Base-by-base conservation (phyloP, 2,113 vertebrate species). In the Ictalurus punctatus region DNA sequence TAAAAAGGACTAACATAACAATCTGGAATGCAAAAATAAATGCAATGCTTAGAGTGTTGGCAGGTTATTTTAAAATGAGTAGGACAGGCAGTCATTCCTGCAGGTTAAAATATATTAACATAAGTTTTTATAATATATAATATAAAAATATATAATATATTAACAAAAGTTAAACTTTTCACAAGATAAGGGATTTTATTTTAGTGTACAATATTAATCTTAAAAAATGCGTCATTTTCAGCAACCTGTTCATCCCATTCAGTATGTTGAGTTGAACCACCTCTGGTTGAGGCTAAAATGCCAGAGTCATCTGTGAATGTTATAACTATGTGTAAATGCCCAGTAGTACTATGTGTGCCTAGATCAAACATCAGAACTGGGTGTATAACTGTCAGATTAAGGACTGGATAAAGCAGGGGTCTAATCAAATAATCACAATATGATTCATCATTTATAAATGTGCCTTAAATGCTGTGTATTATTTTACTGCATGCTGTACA, bases 1-100 rank as follows among this genome's bases (percentile, higher is more conserved):
- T 83, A 74, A 88, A 83, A 88, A 69, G 14, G 52, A 69, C 0
- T 17, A 65, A 27, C 17, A 19, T 21, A 86, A 69, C 61, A 69
- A 81, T 65, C 37, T 8, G 4, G 12, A 23, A 87, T 67, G 37
- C 40, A 74, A 73, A 83, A n/a, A 54, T 44, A 37, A 81, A 25
- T 40, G 19, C 30, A 59, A 59, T 1, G 37, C 30, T 34, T 82
- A 37, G 17, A 58, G 30, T 17, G 4, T 59, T 59, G 80, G 30
- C 30, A 30, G 7, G 2, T 48, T 86, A 21, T 54, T 78, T 78
- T 63, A 61, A 61, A 86, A 61, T n/a, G 16, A 59, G 6, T 58
- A 86, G 34, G 9, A 63, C 19, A 83, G 58, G 54, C 25, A 27
- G 54, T 86, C 69, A 76, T 59, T 27, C 37, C 71, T 52, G 27